Conservation (phyloP, 2,888 invertebrate species). For the Gerris lacustris region DNA sequence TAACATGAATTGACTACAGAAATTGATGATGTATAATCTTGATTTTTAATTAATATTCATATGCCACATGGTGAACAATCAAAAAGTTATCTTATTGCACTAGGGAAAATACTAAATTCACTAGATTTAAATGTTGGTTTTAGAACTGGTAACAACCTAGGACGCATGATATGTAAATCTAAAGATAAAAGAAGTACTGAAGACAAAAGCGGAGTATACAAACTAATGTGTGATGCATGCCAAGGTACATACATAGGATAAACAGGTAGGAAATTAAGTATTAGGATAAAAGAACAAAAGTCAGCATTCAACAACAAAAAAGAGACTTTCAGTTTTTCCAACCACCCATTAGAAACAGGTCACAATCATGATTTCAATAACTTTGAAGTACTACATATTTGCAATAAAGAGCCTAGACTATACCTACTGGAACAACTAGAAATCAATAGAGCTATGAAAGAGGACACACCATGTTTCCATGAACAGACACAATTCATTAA, state of each 20-base stretch:
- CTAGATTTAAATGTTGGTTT: background rate
- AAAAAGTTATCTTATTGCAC: no score
- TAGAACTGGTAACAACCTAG: background rate
- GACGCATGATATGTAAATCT: background rate
- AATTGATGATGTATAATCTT: no score
- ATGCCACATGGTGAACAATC: no score
- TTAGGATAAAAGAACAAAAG: no score
- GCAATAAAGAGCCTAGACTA: no score
- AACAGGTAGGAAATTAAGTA: background rate
- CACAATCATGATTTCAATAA: no score
- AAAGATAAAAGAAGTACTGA: background rate
- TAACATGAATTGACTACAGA: no score
- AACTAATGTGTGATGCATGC: background rate
- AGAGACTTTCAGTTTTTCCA: no score
- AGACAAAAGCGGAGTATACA: background rate
- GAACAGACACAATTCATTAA: background rate
- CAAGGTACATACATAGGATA: background rate
- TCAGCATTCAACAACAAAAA: no score
- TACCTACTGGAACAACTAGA: background rate
- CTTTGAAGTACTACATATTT: no score
- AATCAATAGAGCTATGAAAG: background rate
- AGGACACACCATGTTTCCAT: background rate
- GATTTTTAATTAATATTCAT: no score
- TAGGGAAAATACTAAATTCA: background rate
- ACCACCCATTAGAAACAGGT: no score